A percentile compares a stretch with the other conserved stretches of the same genome.
phyloP scores from a whole-genome alignment of 2,888 invertebrate genomes.

The Formica aserva region DNA sequence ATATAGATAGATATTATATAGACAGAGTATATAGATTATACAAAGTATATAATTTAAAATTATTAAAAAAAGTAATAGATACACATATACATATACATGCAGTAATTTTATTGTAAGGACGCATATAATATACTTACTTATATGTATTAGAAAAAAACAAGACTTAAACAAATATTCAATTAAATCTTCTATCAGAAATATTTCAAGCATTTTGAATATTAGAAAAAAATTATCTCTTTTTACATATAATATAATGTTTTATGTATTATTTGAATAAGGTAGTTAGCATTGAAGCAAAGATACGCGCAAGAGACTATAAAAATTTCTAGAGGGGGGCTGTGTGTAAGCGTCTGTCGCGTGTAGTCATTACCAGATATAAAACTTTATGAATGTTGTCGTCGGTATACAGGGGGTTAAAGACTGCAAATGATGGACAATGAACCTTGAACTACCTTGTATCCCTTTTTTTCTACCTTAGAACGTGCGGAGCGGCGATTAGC shows the following conservation, averaged over 20 bases:
- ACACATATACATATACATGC: neutral
- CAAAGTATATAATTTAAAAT: neutral
- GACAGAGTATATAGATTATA: neutral
- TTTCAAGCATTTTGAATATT: neutral
- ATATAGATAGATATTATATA: no score
- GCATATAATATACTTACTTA: neutral
- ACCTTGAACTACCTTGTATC: neutral
- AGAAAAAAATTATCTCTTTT: neutral
- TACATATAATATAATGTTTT: neutral
- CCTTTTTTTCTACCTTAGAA: conserved; percentile 14
- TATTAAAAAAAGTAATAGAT: neutral
- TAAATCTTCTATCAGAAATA: neutral
- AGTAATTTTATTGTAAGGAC: neutral
- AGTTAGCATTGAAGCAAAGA: neutral
- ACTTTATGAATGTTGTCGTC: neutral
- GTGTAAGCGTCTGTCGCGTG: neutral
- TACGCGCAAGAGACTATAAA: no score
- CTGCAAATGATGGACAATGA: neutral
- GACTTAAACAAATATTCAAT: neutral
- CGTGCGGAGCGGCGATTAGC: conserved; percentile 36
- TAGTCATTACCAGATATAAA: neutral
- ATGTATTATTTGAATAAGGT: neutral
- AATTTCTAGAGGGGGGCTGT: neutral
- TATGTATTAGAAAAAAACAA: neutral
- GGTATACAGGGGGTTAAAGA: conserved; percentile 2